These are phyloP conservation scores for Amazona finschi DNA, from an alignment of 2,797 vertebrate genomes.

Conservation along the genomic window DNA sequence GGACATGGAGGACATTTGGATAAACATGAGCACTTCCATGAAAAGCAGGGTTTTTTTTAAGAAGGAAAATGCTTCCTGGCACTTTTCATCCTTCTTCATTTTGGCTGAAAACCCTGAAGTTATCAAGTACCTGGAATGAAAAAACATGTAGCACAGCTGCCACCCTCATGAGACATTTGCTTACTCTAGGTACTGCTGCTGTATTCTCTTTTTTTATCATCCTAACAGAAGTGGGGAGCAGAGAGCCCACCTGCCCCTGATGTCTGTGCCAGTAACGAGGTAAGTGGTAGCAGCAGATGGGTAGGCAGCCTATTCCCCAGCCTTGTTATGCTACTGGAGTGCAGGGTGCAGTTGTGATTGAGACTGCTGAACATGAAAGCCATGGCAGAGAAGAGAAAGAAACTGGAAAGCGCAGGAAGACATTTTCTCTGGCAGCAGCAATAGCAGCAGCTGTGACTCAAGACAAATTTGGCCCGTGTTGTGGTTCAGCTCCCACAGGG, in stretches of 20 bases:
- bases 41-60: not conserved
- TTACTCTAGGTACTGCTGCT: not conserved
- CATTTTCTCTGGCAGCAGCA: not conserved
- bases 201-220: not conserved
- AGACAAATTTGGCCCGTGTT: not conserved
- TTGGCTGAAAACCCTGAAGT: not conserved
- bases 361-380: not conserved
- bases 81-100: not conserved
- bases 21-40: not conserved
- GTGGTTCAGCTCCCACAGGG: not conserved
- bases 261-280: not conserved
- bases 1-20: not conserved
- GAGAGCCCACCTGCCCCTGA: not conserved
- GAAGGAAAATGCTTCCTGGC: not conserved
- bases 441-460: not conserved
- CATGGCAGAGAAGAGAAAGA: not conserved
- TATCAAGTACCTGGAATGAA: not conserved
- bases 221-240: not conserved
- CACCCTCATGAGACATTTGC: not conserved
- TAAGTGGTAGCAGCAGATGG: slow-evolving; percentile 7
- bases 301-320: not conserved
- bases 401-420: not conserved
- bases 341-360: not conserved
- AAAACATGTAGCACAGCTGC: not conserved
- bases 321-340: not conserved